Evolutionary conservation across 64 coral and sea anemone genomes (phyloP).

Genomic region (Montipora efflorescens): DNA sequence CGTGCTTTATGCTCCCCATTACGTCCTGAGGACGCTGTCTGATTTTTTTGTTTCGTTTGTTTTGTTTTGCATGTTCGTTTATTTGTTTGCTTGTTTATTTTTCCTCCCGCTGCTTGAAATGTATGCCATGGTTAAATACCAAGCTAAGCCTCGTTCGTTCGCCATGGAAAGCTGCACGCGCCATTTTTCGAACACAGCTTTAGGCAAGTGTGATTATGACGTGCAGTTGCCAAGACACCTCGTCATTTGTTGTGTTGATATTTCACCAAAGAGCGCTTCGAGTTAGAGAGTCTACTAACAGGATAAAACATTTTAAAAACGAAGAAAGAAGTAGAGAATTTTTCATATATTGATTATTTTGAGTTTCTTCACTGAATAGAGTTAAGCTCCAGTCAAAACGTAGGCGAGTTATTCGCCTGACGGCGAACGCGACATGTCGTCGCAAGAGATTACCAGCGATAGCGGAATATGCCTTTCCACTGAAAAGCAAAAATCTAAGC

Average conservation of each 20-base stretch:
- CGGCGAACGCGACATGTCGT: conserved; percentile 9
- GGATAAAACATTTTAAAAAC: background rate
- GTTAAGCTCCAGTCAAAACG: too few species aligned
- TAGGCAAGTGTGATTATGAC: background rate
- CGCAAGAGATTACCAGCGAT: background rate
- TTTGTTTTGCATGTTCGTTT: too few species aligned
- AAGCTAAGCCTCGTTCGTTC: too few species aligned
- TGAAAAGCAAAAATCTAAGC: background rate
- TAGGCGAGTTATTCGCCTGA: background rate
- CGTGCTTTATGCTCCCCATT: too few species aligned
- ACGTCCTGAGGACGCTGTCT: too few species aligned
- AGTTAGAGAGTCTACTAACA: background rate
- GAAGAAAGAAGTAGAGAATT: background rate
- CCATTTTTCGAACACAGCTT: background rate
- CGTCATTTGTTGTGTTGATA: background rate
- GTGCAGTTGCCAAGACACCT: background rate
- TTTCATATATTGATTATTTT: background rate
- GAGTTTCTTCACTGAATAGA: background rate
- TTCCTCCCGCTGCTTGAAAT: too few species aligned
- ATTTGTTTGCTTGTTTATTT: too few species aligned
- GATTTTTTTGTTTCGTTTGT: too few species aligned
- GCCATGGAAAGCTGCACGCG: background rate
- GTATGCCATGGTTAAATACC: too few species aligned
- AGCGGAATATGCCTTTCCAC: conserved; percentile 14
- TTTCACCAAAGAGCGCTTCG: background rate